Conservation (phyloP, 2,797 vertebrate species). For the Labeo calbasu region DNA sequence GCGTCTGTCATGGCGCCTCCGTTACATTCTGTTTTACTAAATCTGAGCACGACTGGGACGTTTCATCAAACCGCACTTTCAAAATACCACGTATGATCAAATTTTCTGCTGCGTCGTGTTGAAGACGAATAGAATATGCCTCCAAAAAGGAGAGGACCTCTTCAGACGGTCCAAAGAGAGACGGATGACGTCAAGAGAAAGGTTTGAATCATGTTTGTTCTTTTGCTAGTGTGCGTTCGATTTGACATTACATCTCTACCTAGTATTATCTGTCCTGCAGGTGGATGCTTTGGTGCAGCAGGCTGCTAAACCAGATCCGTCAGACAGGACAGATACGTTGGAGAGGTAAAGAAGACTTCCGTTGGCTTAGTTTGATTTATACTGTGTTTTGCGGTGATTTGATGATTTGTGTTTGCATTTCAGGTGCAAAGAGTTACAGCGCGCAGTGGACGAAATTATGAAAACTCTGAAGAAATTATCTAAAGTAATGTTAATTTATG, state of each 20-base stretch:
- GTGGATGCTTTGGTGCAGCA: constrained; percentile 41
- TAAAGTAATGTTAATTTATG: constrained; percentile 68
- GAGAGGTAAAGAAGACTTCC: constrained; percentile 30
- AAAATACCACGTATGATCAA: neutral
- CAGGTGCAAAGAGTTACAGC: constrained; percentile 75
- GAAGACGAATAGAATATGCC: constrained; percentile 65
- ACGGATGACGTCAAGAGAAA: constrained; percentile 66
- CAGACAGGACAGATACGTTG: constrained; percentile 32
- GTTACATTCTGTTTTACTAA: neutral
- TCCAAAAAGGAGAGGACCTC: constrained; percentile 72
- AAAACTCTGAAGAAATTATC: constrained; percentile 71
- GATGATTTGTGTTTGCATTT: constrained; percentile 15
- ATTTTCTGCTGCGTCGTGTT: neutral
- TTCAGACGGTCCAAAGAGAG: constrained; percentile 73
- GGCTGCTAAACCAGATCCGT: neutral
- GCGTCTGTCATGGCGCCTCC: constrained; percentile 29
- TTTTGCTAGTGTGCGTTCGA: neutral
- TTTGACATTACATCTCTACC: neutral
- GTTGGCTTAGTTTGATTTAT: neutral
- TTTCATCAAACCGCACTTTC: neutral
- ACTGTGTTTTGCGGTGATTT: neutral
- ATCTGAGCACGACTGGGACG: neutral
- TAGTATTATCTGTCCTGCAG: constrained; percentile 22
- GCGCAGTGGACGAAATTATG: constrained; percentile 66
- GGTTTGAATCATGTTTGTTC: constrained; percentile 58